Base-by-base conservation (phyloP, 1,140 invertebrate species). In the Drosophila paulistorum region DNA sequence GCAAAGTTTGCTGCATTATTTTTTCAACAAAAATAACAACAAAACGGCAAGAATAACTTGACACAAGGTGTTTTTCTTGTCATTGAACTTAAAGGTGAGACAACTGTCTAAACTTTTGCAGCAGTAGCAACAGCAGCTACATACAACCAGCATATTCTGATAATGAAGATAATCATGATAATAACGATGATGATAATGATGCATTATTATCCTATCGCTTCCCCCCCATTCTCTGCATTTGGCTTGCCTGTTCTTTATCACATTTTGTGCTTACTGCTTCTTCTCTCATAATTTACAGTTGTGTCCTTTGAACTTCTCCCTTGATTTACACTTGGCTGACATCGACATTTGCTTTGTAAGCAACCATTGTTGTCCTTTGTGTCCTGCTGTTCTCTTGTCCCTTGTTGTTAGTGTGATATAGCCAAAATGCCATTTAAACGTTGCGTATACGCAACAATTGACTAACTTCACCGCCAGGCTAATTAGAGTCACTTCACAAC, bases 251-350 rank as follows among this genome's bases (percentile, higher is more conserved):
- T 65, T 55, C 37, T 76, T 81, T 84, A 78, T 81, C 82, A 86
- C 79, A 68, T 70, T 65, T 72, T 81, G 62, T 74, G 70, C 74
- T 71, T 86, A 72, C 71, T 30, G 30, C 30, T 75, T 75, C 64
- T 76, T 78, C 75, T 76, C 68, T 65, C 75, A 87, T 85, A 85
- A 85, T 85, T 86, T 85, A 85, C 82, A 86, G 69, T 85, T 75
- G 80, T 86, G 82, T 86, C 74, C 66, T 59, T 63, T 68, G 75
- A 85, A 81, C 74, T 86, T 82, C 82, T 79, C 68, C 74, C 83
- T 81, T 87, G 83, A 86, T 87, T 87, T 83, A 86, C 83, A 77
- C 83, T 77, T 71, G 81, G 83, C 83, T 87, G 82, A 82, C 74
- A 84, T 79, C 83, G 61, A 76, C 82, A 75, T 79, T 79, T 73